Evolutionary conservation across 2,888 invertebrate species (phyloP).

Genomic region (Lottia gigantea): DNA sequence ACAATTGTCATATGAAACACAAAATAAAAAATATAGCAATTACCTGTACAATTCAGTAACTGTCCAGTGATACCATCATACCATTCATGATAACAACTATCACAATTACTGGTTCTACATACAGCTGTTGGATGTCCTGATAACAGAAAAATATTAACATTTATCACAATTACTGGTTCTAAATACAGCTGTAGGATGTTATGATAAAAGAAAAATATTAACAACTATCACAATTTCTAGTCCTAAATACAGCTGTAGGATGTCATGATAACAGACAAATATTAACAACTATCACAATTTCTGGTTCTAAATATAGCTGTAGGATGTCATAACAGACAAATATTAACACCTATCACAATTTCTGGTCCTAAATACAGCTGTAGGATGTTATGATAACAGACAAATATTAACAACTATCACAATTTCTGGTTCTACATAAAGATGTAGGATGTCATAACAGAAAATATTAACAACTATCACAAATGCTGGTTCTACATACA

Average conservation of each 20-base stretch:
- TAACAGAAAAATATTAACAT: conserved; percentile 34
- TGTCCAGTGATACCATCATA: conserved; percentile 53
- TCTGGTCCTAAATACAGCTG: no score
- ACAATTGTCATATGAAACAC: no score
- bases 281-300: conserved; percentile 52
- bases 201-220: conserved; percentile 30
- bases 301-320: conserved; percentile 54
- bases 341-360: no score
- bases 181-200: conserved; percentile 53
- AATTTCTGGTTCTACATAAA: conserved; percentile 53
- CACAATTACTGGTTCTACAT: conserved; percentile 55
- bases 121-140: conserved; percentile 53
- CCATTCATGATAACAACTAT: conserved; percentile 53
- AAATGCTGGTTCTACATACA: conserved; percentile 52
- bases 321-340: no score
- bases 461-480: conserved; percentile 51
- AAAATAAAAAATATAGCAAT: neutral
- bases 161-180: conserved; percentile 52
- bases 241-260: conserved; percentile 53
- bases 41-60: conserved; percentile 47
- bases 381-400: no score
- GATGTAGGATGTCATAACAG: conserved; percentile 42
- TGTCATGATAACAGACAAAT: conserved; percentile 36
- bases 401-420: conserved; percentile 47
- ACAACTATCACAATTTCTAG: conserved; percentile 54